A percentile compares a stretch with the other conserved stretches of the same genome.
These are phyloP conservation scores for Progne subis DNA, from an alignment of 2,113 vertebrate genomes.

Conservation along the genomic window DNA sequence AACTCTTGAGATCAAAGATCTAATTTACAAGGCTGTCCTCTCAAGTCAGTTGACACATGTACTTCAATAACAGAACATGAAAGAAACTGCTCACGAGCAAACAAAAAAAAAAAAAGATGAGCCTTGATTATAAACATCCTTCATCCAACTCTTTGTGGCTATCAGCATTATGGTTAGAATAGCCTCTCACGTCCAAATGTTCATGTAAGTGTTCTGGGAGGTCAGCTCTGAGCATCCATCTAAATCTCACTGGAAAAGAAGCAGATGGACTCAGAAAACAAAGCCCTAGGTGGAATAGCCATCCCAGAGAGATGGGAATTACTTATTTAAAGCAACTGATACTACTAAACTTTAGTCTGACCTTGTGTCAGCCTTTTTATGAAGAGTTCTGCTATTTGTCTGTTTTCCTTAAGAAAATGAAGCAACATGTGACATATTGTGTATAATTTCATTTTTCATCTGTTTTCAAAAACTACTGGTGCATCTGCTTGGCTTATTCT, in stretches of 20 bases:
- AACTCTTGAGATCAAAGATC: conserved; percentile 68
- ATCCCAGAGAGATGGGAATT: background rate
- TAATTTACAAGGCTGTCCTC: conserved; percentile 48
- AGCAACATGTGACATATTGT: background rate
- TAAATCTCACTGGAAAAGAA: background rate
- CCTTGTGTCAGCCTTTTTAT: background rate
- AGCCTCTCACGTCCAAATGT: background rate
- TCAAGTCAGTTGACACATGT: conserved; percentile 45
- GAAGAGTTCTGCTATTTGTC: background rate
- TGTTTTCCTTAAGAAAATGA: background rate
- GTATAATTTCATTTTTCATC: conserved; percentile 1
- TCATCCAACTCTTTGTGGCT: background rate
- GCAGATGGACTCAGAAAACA: background rate
- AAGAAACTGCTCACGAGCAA: conserved; percentile 41
- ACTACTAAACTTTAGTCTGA: background rate
- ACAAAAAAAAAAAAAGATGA: background rate
- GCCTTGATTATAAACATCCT: conserved; percentile 20
- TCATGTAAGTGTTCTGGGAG: background rate
- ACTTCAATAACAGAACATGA: conserved; percentile 46
- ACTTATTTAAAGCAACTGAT: background rate
- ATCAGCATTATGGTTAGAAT: background rate
- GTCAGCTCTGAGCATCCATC: background rate
- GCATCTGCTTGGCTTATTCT: background rate
- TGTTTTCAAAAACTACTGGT: background rate
- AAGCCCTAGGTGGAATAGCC: background rate